Conservation (phyloP, 2,113 vertebrate species). For the Notechis scutatus region DNA sequence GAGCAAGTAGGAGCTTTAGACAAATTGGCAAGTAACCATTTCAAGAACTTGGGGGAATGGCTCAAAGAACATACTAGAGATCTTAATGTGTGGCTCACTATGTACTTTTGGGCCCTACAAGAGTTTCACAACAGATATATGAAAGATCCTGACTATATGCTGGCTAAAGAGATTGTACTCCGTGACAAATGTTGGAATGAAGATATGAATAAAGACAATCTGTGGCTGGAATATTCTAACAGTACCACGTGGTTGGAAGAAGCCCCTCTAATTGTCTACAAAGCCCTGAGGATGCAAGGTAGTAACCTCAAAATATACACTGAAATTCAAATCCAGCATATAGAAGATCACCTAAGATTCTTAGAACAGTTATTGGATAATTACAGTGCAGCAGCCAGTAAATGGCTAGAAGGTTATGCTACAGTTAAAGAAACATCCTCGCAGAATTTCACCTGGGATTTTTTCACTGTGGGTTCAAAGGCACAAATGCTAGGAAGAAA, state of each 20-base stretch:
- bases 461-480: background rate
- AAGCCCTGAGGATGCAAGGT: background rate
- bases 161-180: background rate
- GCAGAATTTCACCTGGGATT: background rate
- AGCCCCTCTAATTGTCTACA: background rate
- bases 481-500: background rate
- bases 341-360: background rate
- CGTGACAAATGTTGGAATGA: background rate
- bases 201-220: background rate
- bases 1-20: conserved; percentile 39
- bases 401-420: background rate
- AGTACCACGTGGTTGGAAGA: background rate
- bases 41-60: conserved; percentile 36
- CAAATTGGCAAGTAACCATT: background rate
- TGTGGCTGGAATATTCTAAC: background rate
- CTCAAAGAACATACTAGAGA: conserved; percentile 42
- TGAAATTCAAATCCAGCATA: background rate
- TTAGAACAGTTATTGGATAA: background rate
- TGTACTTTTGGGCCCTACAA: background rate
- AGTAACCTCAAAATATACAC: background rate
- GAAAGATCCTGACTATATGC: background rate
- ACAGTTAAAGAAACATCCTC: background rate
- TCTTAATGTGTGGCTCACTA: background rate
- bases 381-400: background rate
- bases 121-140: background rate